phyloP scores from a whole-genome alignment of 2,797 vertebrate species.

The Glossophaga mutica region DNA sequence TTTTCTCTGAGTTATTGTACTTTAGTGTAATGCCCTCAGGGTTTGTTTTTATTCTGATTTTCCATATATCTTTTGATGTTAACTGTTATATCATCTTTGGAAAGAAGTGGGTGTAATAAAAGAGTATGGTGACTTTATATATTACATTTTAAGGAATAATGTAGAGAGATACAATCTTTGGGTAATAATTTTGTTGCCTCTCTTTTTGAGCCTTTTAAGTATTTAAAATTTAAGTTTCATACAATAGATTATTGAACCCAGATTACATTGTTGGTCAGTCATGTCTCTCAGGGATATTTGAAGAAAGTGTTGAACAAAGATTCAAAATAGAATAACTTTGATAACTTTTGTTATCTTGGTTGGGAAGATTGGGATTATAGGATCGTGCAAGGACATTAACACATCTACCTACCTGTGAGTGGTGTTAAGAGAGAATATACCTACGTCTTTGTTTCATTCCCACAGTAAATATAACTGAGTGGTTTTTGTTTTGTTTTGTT shows the following conservation, averaged over 20 bases:
- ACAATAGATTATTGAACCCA: background rate
- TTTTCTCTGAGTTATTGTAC: background rate
- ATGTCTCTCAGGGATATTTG: background rate
- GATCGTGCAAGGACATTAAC: background rate
- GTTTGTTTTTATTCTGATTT: conserved; percentile 16
- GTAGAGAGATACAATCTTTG: background rate
- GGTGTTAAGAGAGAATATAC: background rate
- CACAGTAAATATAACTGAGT: background rate
- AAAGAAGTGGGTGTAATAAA: background rate
- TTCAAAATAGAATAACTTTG: background rate
- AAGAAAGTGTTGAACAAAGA: background rate
- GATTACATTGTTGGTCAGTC: background rate
- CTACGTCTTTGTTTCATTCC: conserved; percentile 41
- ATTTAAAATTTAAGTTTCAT: conserved; percentile 20
- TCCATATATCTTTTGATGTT: background rate
- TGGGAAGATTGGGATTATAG: background rate
- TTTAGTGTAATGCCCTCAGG: background rate
- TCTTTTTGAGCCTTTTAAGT: conserved; percentile 24
- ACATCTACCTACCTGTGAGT: background rate
- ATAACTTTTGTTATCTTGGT: background rate
- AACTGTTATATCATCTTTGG: background rate
- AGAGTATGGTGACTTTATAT: background rate
- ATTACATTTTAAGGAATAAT: conserved; percentile 4
- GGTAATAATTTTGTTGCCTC: conserved; percentile 32
- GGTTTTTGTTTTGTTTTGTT: background rate